These are phyloP conservation scores for Catocala sponsa DNA, from an alignment of 2,888 invertebrate species.

Conservation along the genomic window DNA sequence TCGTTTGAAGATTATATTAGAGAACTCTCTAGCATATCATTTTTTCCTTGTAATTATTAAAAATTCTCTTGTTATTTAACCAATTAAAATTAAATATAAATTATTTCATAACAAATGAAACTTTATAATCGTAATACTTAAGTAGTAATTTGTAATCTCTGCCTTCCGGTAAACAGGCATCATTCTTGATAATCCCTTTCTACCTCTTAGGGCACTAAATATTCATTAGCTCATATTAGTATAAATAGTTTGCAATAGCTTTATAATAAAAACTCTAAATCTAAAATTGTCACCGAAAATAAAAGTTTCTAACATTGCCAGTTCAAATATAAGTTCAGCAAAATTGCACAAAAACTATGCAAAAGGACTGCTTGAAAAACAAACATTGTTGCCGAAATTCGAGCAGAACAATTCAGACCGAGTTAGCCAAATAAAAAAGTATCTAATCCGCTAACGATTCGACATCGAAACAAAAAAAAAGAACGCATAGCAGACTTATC, in stretches of 20 bases:
- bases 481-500: constrained; percentile 65
- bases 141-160: too few relatives aligned
- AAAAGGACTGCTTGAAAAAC: constrained; percentile 49
- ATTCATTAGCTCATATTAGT: too few relatives aligned
- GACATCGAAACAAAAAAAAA: constrained; percentile 62
- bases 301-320: constrained; percentile 5
- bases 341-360: constrained; percentile 47
- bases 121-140: too few relatives aligned
- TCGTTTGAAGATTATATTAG: too few relatives aligned
- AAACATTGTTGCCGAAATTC: constrained; percentile 48
- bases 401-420: constrained; percentile 47
- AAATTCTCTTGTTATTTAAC: too few relatives aligned
- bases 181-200: too few relatives aligned
- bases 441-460: constrained; percentile 75
- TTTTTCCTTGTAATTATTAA: too few relatives aligned
- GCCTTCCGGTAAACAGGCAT: too few relatives aligned
- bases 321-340: constrained; percentile 35
- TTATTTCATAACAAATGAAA: too few relatives aligned
- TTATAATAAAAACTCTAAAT: neutral
- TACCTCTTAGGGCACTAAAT: too few relatives aligned
- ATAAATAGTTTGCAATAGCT: neutral
- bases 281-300: neutral
- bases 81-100: too few relatives aligned
- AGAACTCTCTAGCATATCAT: too few relatives aligned
- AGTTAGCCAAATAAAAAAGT: constrained; percentile 56